phyloP scores from a whole-genome alignment of 2,888 invertebrate species.

The Gibbula magus region DNA sequence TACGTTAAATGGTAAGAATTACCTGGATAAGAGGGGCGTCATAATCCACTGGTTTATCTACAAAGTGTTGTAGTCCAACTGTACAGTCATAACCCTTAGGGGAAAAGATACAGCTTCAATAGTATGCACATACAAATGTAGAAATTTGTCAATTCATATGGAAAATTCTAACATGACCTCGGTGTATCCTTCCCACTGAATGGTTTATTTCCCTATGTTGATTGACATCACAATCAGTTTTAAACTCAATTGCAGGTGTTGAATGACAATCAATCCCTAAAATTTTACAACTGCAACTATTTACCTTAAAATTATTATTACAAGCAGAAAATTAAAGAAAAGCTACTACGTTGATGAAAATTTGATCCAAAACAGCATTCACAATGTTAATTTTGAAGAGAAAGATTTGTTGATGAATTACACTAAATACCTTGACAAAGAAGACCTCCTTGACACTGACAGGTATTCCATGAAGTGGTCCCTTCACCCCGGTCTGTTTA shows the following conservation, averaged over 20 bases:
- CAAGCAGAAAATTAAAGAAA: not conserved
- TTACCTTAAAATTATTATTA: too few relatives aligned
- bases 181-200: too few relatives aligned
- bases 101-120: not conserved
- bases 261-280: too few relatives aligned
- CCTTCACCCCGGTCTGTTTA: slow-evolving; percentile 38
- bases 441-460: slow-evolving; percentile 61
- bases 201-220: too few relatives aligned
- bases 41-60: slow-evolving; percentile 41
- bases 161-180: too few relatives aligned
- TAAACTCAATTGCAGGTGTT: too few relatives aligned
- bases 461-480: slow-evolving; percentile 59
- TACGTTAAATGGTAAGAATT: not conserved
- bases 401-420: too few relatives aligned
- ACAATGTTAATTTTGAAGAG: too few relatives aligned
- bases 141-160: not conserved
- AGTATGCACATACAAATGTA: not conserved
- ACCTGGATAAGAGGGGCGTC: slow-evolving; percentile 58
- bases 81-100: slow-evolving; percentile 52
- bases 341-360: not conserved
- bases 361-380: not conserved
- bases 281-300: too few relatives aligned
- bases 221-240: too few relatives aligned
- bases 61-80: slow-evolving; percentile 46
- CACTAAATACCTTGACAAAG: slow-evolving; percentile 47